phyloP scores from a whole-genome alignment of 2,888 invertebrate genomes.

The Disparrhopalites patrizii region DNA sequence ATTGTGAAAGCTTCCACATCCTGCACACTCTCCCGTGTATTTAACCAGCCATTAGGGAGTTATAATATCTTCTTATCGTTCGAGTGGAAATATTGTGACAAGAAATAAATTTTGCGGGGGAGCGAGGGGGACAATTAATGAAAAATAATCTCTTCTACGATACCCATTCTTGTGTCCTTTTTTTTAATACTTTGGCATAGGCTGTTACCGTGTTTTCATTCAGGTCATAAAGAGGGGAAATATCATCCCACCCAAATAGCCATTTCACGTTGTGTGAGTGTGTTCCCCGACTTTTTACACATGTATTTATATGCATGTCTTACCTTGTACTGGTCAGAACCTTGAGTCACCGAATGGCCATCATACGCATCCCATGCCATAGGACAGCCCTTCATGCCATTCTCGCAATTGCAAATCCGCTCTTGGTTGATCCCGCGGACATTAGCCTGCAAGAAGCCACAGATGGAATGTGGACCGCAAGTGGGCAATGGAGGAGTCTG shows the following conservation, averaged over 20 bases:
- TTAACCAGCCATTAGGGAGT: too few relatives aligned
- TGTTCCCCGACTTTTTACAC: too few relatives aligned
- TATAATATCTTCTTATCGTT: too few relatives aligned
- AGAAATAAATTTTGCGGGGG: too few relatives aligned
- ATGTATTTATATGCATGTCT: neutral
- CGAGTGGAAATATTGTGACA: too few relatives aligned
- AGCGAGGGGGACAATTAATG: too few relatives aligned
- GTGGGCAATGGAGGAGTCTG: conserved; percentile 32
- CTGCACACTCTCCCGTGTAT: too few relatives aligned
- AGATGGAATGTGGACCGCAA: conserved; percentile 48
- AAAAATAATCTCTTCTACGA: neutral
- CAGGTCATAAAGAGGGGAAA: neutral
- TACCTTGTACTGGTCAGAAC: conserved; percentile 51
- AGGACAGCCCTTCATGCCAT: conserved; percentile 41
- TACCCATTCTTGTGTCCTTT: neutral
- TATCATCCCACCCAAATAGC: too few relatives aligned
- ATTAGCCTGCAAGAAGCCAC: conserved; percentile 50
- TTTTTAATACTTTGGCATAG: neutral
- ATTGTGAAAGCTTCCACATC: too few relatives aligned
- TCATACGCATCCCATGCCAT: conserved; percentile 49
- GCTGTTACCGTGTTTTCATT: neutral
- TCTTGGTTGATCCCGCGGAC: conserved; percentile 49
- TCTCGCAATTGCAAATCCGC: conserved; percentile 48
- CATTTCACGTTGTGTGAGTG: neutral
- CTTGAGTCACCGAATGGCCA: conserved; percentile 49